Base-by-base conservation (phyloP, 2,888 invertebrate species). In the Macaria liturata region DNA sequence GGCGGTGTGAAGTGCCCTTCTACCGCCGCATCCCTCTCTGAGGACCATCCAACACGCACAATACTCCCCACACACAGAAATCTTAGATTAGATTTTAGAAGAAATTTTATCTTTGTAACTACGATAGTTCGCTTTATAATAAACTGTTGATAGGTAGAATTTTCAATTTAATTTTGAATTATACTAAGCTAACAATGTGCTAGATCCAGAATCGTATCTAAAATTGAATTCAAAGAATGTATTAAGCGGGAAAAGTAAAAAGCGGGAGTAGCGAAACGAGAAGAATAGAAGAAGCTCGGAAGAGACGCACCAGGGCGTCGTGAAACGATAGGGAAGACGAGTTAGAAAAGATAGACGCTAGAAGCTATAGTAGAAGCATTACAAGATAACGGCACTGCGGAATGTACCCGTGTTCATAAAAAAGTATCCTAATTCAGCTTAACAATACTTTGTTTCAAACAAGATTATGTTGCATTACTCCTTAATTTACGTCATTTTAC, bases 321-420 rank as follows among this genome's bases (percentile, higher is more conserved):
- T 72, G 68, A 77, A 67, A 64, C 68, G 74, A 69, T 69, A 65
- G 67, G 64, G 63, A 67, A 59, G 57, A 78, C 76, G 79, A 83
- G 75, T 78, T 3, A 76, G 78, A 85, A 84, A 82, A 82, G 80
- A 81, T 64, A 82, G 75, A 70, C 61, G 75, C 84, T 86, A 86
- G 78, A 69, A 81, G 75, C 82, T 83, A 80, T 74, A 71, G 75
- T 77, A 83, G 76, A 90, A 89, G 88, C 88, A 78, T 82, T 82
- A 81, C 84, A 81, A 88, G 81, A 81, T 84, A 84, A 86, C 84
- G 90, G 91, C 89, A 89, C 91, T 80, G 88, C 83, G 87, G 88
- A 90, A 88, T 86, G 91, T 90, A 90, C 89, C 88, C 80, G 77
- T 84, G 78, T 84, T 84, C 74, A 88, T 88, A 90, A 88, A 91